Percentiles rank a stretch among this genome's conserved stretches.
Conservation (phyloP, 2,888 invertebrate species). For the Punctoribates punctum region DNA sequence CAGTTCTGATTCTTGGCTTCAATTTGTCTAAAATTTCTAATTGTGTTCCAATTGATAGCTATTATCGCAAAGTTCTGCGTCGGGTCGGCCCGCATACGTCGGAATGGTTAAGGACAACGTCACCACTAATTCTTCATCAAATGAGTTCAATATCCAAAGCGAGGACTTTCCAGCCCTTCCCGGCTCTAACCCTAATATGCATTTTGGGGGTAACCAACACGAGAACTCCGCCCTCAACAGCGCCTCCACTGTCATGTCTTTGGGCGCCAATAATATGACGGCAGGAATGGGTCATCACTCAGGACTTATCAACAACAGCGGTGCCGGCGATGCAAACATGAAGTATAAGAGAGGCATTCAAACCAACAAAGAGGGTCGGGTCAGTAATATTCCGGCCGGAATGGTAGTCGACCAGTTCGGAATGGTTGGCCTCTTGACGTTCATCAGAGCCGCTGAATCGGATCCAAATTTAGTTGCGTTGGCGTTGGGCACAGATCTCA, state of each 20-base stretch:
- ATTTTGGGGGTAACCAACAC: constrained; percentile 20
- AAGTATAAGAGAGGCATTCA: constrained; percentile 69
- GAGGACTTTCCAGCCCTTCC: constrained; percentile 99
- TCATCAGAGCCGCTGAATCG: constrained; percentile 94
- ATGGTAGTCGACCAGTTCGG: constrained; percentile 99
- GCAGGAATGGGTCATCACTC: constrained; percentile 23
- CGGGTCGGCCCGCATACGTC: constrained; percentile 42
- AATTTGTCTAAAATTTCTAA: neutral
- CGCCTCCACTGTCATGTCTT: constrained; percentile 19
- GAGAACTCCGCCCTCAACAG: constrained; percentile 1
- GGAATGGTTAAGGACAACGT: constrained; percentile 44
- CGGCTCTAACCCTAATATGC: constrained; percentile 58
- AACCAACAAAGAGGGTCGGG: constrained; percentile 91
- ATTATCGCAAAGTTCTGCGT: constrained; percentile 30
- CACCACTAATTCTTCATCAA: constrained; percentile 51
- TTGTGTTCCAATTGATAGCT: constrained; percentile 4
- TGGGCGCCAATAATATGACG: constrained; percentile 32
- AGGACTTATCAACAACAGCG: constrained; percentile 8
- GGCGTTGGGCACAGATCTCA: constrained; percentile 95
- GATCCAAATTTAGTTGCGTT: constrained; percentile 94
- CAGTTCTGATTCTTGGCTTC: neutral
- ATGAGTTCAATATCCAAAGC: constrained; percentile 94
- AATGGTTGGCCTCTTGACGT: constrained; percentile 95
- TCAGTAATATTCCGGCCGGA: constrained; percentile 95
- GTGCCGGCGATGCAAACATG: constrained; percentile 22